Conservation (phyloP, 2,888 invertebrate genomes). For the Xanthostigma xanthostigma region DNA sequence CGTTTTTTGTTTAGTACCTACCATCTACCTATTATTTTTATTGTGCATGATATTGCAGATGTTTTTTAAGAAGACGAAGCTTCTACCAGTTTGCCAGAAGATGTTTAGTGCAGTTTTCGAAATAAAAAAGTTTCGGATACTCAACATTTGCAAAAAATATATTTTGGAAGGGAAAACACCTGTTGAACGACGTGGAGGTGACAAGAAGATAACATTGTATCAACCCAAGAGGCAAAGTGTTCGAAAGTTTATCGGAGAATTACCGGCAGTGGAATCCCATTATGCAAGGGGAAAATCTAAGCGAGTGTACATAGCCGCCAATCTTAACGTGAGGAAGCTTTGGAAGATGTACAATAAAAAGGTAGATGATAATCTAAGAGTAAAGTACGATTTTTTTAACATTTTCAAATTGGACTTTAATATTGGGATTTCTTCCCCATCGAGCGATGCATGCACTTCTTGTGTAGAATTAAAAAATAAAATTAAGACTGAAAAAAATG, state of each 20-base stretch:
- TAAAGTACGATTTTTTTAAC: conserved; percentile 7
- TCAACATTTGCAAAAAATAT: too few relatives aligned
- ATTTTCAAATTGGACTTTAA: conserved; percentile 8
- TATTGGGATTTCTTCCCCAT: conserved; percentile 11
- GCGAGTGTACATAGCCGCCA: conserved; percentile 4
- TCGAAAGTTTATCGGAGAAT: conserved; percentile 4
- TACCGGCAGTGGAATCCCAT: conserved; percentile 6
- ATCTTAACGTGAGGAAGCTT: conserved; percentile 2
- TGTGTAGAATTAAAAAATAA: conserved; percentile 8
- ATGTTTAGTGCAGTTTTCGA: too few relatives aligned
- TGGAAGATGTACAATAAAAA: conserved; percentile 8
- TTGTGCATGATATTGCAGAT: too few relatives aligned
- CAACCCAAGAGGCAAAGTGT: neutral
- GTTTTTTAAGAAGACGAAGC: too few relatives aligned
- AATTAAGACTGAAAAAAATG: conserved; percentile 6
- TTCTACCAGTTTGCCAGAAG: too few relatives aligned
- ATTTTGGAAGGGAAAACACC: too few relatives aligned
- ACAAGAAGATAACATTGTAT: too few relatives aligned
- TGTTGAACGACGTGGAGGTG: too few relatives aligned
- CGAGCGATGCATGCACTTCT: conserved; percentile 10
- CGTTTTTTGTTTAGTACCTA: too few relatives aligned
- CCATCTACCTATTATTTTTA: too few relatives aligned
- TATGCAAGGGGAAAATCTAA: conserved; percentile 3
- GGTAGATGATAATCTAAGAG: conserved; percentile 1
- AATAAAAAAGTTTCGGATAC: too few relatives aligned